phyloP scores from a whole-genome alignment of 2,113 vertebrate genomes.

The Gallinago jamesoni region DNA sequence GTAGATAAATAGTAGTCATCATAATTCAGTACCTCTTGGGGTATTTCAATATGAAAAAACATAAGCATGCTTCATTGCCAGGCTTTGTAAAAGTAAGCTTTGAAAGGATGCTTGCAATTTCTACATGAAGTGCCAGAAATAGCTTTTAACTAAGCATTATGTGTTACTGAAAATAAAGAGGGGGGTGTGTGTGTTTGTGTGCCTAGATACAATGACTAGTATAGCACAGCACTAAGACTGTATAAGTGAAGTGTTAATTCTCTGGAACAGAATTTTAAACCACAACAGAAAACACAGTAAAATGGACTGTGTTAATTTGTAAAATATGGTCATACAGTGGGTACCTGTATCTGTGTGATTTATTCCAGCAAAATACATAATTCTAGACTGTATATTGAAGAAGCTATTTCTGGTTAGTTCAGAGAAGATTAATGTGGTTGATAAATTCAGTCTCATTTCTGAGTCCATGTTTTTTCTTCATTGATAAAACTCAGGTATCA shows the following conservation, averaged over 20 bases:
- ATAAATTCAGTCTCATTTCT: not conserved
- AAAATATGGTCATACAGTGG: not conserved
- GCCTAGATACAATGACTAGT: rapidly evolving
- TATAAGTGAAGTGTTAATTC: not conserved
- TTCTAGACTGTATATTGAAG: not conserved
- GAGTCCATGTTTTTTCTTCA: not conserved
- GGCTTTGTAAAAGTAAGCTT: conserved; percentile 45
- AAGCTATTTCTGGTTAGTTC: not conserved
- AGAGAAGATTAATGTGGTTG: not conserved
- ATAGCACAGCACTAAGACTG: not conserved
- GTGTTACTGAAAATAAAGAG: not conserved
- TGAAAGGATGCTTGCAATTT: conserved; percentile 45
- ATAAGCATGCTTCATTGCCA: conserved; percentile 53
- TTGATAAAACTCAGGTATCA: not conserved
- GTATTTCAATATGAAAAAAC: conserved; percentile 63
- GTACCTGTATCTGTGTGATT: not conserved
- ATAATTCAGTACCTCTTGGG: conserved; percentile 72
- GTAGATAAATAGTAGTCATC: conserved; percentile 70
- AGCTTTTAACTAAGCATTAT: not conserved
- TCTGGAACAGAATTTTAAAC: not conserved
- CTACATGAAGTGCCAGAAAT: not conserved
- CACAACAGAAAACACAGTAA: not conserved
- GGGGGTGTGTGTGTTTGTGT: not conserved
- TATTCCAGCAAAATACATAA: not conserved
- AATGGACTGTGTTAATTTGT: not conserved